Evolutionary conservation across 2,888 invertebrate species (phyloP).

Genomic region (Flexamia atlantica): DNA sequence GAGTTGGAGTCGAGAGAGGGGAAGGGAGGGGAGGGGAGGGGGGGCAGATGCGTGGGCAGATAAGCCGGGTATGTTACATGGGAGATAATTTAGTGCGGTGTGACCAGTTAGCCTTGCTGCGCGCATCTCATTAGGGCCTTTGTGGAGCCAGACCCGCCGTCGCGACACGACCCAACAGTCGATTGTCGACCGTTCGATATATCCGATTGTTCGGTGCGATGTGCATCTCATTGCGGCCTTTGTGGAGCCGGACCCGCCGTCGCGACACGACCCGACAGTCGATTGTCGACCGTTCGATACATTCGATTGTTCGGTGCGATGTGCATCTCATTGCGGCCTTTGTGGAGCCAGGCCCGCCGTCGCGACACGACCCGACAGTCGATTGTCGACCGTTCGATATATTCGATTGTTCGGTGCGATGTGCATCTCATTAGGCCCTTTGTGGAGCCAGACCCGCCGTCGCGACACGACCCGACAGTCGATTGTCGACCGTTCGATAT

Average conservation of each 20-base stretch:
- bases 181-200: neutral
- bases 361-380: too few species aligned
- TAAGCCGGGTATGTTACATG: conserved; percentile 50
- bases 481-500: neutral
- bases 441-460: conserved; percentile 30
- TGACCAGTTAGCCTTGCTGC: conserved; percentile 49
- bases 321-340: too few species aligned
- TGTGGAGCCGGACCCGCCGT: too few species aligned
- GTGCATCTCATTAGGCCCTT: conserved; percentile 50
- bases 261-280: too few species aligned
- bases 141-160: conserved; percentile 30
- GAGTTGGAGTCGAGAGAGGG: neutral
- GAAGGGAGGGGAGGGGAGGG: neutral
- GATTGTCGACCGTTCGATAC: too few species aligned
- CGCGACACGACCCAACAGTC: neutral
- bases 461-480: neutral
- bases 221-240: too few species aligned
- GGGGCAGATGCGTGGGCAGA: conserved; percentile 46
- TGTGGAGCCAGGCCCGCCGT: too few species aligned
- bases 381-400: too few species aligned
- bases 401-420: neutral
- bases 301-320: too few species aligned
- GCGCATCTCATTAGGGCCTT: conserved; percentile 51
- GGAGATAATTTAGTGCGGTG: conserved; percentile 48
- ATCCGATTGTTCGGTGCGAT: neutral